A percentile compares a stretch with the other conserved stretches of the same genome.
These are phyloP conservation scores for Sebastes diaconus DNA, from an alignment of 2,797 vertebrate species.

Conservation along the genomic window DNA sequence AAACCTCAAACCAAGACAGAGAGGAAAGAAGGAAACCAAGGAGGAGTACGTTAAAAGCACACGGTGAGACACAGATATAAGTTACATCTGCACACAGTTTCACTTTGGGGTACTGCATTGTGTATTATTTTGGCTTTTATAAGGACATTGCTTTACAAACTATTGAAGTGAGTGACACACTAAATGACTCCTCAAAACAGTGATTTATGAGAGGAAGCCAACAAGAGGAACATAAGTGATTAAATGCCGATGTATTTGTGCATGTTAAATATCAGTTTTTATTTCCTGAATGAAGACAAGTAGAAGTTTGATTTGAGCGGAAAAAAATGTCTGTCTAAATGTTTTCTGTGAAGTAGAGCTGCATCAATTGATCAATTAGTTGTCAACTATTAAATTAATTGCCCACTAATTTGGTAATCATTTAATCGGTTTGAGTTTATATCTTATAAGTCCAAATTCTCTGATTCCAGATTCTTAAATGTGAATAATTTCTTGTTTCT, in stretches of 20 bases:
- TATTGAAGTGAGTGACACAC: not conserved
- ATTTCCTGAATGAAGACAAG: conserved; percentile 14
- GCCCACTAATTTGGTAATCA: no score
- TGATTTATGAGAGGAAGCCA: conserved; percentile 23
- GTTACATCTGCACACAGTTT: not conserved
- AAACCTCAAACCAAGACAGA: conserved; percentile 96
- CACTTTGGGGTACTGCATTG: not conserved
- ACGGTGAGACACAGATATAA: conserved; percentile 80
- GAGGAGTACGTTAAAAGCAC: conserved; percentile 98
- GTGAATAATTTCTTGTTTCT: no score
- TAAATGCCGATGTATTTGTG: not conserved
- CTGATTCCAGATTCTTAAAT: no score
- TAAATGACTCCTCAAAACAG: conserved; percentile 5
- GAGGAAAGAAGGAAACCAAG: conserved; percentile 97
- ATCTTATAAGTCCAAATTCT: no score
- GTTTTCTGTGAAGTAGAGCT: not conserved
- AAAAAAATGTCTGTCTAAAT: not conserved
- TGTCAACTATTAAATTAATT: no score
- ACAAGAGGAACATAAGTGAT: not conserved
- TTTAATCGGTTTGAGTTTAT: no score
- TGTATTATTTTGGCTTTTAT: conserved; percentile 3
- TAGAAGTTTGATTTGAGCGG: not conserved
- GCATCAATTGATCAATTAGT: no score
- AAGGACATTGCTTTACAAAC: conserved; percentile 1
- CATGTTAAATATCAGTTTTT: conserved; percentile 3